Conservation (phyloP, 2,797 vertebrate species). For the Nothura maculosa region DNA sequence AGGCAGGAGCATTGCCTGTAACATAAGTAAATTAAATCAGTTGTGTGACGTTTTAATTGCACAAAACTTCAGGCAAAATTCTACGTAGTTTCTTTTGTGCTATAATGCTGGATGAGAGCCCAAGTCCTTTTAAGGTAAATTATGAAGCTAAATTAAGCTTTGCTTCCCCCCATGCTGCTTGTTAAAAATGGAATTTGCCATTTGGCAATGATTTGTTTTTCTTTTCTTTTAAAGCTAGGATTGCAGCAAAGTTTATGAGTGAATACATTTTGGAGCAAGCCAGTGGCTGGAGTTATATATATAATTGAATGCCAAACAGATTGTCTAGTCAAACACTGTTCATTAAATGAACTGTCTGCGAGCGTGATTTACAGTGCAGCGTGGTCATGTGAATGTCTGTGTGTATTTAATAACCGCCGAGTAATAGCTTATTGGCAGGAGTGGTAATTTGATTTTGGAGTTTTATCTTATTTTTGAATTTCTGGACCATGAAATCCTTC, state of each 20-base stretch:
- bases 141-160: conserved; percentile 54
- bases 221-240: not conserved
- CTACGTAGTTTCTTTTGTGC: not conserved
- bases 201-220: conserved; percentile 27
- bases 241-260: not conserved
- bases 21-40: conserved; percentile 1
- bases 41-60: conserved; percentile 47
- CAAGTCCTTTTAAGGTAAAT: conserved; percentile 56
- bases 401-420: conserved; percentile 55
- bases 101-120: not conserved
- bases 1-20: conserved; percentile 12
- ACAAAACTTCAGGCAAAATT: not conserved
- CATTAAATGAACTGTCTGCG: conserved; percentile 72
- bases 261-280: conserved; percentile 1
- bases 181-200: conserved; percentile 44
- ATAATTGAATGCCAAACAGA: conserved; percentile 57
- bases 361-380: conserved; percentile 70
- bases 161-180: conserved; percentile 27
- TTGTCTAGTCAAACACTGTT: conserved; percentile 55
- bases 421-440: conserved; percentile 69
- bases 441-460: conserved; percentile 69
- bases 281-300: conserved; percentile 1
- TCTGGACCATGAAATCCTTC: conserved; percentile 71
- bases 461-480: conserved; percentile 75
- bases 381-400: conserved; percentile 52